Base-by-base conservation (phyloP, 2,797 vertebrate genomes). In the Selene dorsalis region DNA sequence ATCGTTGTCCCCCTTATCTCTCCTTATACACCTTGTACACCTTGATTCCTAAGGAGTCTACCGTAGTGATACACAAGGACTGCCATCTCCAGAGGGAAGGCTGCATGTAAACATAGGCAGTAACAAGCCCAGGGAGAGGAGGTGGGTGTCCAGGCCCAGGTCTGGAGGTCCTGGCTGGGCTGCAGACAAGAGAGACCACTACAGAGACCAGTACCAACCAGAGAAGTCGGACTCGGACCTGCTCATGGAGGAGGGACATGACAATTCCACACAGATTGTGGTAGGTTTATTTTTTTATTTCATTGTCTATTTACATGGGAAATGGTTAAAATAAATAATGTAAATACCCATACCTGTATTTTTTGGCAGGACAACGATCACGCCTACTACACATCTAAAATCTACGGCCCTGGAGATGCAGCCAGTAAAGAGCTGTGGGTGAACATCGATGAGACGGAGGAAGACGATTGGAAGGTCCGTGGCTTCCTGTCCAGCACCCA, bases 301-400 rank as follows among this genome's bases (percentile, higher is more conserved):
- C 4, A 41, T 14, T 41, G 39, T 43, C 16, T 17, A 43, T 43
- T 43, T 16, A 35, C 16, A 43, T 17, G 13, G 14, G 6, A 47
- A 47, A 47, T 13, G 3, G 39, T 41, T 12, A 3, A 13, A 41
- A 12, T 32, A 22, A 55, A 32, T 38, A 35, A 56, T 66, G n/a
- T n/a, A 7, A 63, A 47, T 53, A 16, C 8, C 7, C 7, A n/a
- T 41, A 1, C 41, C 14, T 4, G 11, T 57, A 0, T 86, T 73
- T 63, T 79, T 86, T 17, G 66, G 4, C 72, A 98, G 98, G 95
- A 97, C 68, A 94, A 93, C 68, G 96, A 99, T 92, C 97, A 98
- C 80, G 94, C 95, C 85, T 99, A 99, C 85, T 99, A 99, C 55
- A 96, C 94, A 50, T 98, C 97, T 62, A 97, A 97, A 86, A 95